phyloP scores from a whole-genome alignment of 2,797 vertebrate genomes.

The Peromyscus nudipes region DNA sequence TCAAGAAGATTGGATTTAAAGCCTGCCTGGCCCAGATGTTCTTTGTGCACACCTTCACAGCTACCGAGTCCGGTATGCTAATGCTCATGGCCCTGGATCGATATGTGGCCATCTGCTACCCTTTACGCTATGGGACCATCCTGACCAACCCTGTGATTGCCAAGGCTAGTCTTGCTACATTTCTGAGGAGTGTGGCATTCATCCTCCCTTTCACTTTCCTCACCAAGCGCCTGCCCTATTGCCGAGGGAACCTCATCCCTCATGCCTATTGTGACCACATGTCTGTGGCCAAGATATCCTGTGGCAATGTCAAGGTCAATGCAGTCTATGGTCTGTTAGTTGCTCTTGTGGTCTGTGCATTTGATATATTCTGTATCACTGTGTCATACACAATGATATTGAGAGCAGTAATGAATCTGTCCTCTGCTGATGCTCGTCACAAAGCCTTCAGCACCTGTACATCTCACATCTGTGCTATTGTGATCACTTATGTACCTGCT shows the following conservation, averaged over 20 bases:
- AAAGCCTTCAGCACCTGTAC: constrained; percentile 79
- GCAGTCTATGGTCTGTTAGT: constrained; percentile 71
- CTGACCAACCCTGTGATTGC: constrained; percentile 86
- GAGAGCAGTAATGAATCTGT: constrained; percentile 59
- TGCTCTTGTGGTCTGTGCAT: constrained; percentile 71
- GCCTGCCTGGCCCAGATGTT: constrained; percentile 89
- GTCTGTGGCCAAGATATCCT: constrained; percentile 78
- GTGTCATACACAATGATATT: constrained; percentile 75
- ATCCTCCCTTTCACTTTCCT: constrained; percentile 81
- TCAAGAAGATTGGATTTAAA: constrained; percentile 85
- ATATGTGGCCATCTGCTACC: constrained; percentile 89
- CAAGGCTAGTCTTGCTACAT: constrained; percentile 82
- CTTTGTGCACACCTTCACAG: constrained; percentile 87
- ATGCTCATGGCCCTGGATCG: constrained; percentile 89
- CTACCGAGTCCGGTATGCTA: constrained; percentile 88
- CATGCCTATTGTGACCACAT: constrained; percentile 82
- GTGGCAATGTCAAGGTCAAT: constrained; percentile 68
- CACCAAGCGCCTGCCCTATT: constrained; percentile 83
- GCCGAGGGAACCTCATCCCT: constrained; percentile 73
- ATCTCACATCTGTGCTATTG: constrained; percentile 67
- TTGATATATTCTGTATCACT: constrained; percentile 76
- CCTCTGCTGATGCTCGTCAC: constrained; percentile 69
- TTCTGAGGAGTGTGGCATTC: constrained; percentile 74
- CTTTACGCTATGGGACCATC: constrained; percentile 85
- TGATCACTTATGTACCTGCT: constrained; percentile 78